A percentile compares a stretch with the other conserved stretches of the same genome.
phyloP scores from a whole-genome alignment of 2,888 invertebrate genomes.

The Tenthredo distinguenda region DNA sequence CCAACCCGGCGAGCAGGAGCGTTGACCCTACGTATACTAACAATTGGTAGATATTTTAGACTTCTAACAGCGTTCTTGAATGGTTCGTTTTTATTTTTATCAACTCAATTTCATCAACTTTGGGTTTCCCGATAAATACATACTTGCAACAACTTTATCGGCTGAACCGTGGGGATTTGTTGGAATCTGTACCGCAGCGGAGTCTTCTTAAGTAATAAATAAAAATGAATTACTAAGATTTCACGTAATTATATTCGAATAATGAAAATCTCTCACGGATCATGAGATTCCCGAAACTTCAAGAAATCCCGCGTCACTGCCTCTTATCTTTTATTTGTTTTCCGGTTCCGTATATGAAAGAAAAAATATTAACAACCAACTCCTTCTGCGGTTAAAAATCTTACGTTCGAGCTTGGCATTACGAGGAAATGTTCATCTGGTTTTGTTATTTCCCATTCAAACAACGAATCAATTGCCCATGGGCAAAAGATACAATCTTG shows the following conservation, averaged over 20 bases:
- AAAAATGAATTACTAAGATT: neutral
- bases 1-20: neutral
- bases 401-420: neutral
- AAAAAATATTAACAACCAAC: neutral
- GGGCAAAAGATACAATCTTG: neutral
- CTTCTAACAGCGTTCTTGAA: neutral
- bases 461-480: neutral
- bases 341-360: neutral
- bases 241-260: neutral
- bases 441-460: neutral
- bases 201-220: neutral
- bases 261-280: neutral
- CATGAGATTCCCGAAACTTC: neutral
- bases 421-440: neutral
- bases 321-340: neutral
- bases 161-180: neutral
- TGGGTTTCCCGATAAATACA: neutral
- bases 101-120: slow-evolving; percentile 1
- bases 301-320: neutral
- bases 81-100: neutral
- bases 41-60: slow-evolving; percentile 3
- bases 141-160: neutral
- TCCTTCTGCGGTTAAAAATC: neutral
- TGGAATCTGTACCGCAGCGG: neutral
- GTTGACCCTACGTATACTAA: neutral